Base-by-base conservation (phyloP, 64 coral and sea anemone genomes). In the Montipora cactus region DNA sequence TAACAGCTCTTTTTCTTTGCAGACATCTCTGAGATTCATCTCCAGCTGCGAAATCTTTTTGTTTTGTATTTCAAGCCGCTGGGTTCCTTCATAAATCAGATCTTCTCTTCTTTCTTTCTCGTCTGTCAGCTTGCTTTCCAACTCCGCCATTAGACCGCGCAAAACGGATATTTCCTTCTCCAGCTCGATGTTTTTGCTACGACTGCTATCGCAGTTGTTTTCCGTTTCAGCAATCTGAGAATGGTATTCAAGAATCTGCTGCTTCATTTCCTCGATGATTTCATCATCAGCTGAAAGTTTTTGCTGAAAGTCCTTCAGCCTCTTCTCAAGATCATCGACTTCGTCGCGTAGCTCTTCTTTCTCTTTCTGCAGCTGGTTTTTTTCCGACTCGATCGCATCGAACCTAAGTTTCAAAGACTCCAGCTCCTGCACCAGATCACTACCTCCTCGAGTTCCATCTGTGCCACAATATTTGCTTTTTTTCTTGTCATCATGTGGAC, bases 321-420 rank as follows among this genome's bases (percentile, higher is more conserved):
- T 79, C 70, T 70, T 55, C 25, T 95, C 87, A 13, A 98, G 51
- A 59, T 75, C 47, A 9, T 50, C 69, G n/a, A 98, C 25, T 75
- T 95, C 76, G 22, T 85, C 71, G 1, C 67, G 76, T 15, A 90
- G 59, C 28, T 84, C 88, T 14, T 79, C 49, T 44, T 83, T 84
- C 18, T 96, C 95, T 23, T 93, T 52, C 45, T 93, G 86, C 3
- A 96, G 77, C 14, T 10, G 21, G 48, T 87, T 80, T 14, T 93
- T 96, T 75, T 96, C 95, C 52, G 69, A 81, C 20, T 55, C 81
- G 19, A 90, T 81, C 4, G 93, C 76, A 47, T 93, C 95, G 11
- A 83, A 89, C 22, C 87, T 90, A 2, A 89, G 59, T 47, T 95
- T 98, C 37, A 95, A 79, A 49, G 96, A 95, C 69, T 98, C 93